Percentiles rank a stretch among this genome's conserved stretches.
Conservation (phyloP, 1,140 invertebrate genomes). For the Neodiprion pinetum region DNA sequence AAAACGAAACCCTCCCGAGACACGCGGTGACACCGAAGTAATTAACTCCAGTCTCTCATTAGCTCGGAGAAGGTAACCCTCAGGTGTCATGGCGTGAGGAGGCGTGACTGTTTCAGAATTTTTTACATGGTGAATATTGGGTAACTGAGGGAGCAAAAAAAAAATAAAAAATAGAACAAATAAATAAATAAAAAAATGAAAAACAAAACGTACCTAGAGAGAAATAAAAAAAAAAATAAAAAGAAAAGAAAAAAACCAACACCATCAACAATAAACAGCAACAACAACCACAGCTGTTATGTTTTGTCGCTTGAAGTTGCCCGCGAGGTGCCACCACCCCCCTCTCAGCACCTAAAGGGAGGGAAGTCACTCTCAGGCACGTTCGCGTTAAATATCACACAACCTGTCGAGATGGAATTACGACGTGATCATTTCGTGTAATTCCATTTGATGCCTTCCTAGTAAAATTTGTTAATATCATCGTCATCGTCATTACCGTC, state of each 20-base stretch:
- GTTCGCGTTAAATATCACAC: background rate
- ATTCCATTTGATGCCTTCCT: no score
- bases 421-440: no score
- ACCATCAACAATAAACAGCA: no score
- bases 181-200: background rate
- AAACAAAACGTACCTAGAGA: no score
- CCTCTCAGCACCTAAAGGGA: background rate
- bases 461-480: background rate
- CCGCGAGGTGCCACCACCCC: background rate
- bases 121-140: background rate
- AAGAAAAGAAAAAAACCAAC: background rate
- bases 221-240: background rate
- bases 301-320: background rate
- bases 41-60: background rate
- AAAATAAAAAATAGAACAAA: background rate
- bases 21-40: background rate
- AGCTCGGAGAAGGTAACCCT: background rate
- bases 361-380: background rate
- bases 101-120: background rate
- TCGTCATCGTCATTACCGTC: background rate
- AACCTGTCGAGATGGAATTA: background rate
- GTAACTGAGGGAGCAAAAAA: background rate
- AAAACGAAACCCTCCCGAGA: background rate
- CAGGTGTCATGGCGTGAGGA: background rate
- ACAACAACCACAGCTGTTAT: background rate